These are phyloP conservation scores for Hirtodrosophila duncani DNA, from an alignment of 2,888 invertebrate species.

Conservation along the genomic window DNA sequence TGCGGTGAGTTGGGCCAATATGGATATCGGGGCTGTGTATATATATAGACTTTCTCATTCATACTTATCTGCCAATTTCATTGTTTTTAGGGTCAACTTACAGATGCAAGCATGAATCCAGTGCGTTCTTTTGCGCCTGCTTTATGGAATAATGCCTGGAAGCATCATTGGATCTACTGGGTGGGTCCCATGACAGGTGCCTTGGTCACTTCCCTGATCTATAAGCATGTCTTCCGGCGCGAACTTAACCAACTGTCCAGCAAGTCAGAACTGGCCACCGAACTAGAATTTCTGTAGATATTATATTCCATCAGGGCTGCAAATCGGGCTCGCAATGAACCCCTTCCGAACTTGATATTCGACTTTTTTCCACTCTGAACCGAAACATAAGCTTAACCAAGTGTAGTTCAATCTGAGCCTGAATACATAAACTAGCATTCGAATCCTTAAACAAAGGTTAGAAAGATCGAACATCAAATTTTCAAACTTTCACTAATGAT, in stretches of 20 bases:
- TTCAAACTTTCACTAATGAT: too few relatives aligned
- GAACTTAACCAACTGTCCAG: slow-evolving; percentile 1
- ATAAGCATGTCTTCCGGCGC: slow-evolving; percentile 71
- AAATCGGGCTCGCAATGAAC: too few relatives aligned
- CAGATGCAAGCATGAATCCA: slow-evolving; percentile 85
- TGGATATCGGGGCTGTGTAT: neutral
- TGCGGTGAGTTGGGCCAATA: slow-evolving; percentile 76
- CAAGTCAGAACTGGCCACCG: too few relatives aligned
- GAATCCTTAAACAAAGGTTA: too few relatives aligned
- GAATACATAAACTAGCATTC: too few relatives aligned
- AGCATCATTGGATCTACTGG: slow-evolving; percentile 85
- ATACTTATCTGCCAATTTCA: neutral
- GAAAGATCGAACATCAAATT: too few relatives aligned
- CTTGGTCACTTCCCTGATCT: slow-evolving; percentile 75
- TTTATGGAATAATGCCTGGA: slow-evolving; percentile 83
- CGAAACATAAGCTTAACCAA: too few relatives aligned
- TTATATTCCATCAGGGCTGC: too few relatives aligned
- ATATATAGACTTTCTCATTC: neutral
- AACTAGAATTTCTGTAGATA: too few relatives aligned
- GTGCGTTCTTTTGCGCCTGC: slow-evolving; percentile 85
- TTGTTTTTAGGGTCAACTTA: slow-evolving; percentile 66
- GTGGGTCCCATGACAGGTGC: slow-evolving; percentile 80
- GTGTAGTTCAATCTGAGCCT: too few relatives aligned
- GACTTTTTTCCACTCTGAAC: too few relatives aligned
- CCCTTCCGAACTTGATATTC: too few relatives aligned